Conservation (phyloP, 2,888 invertebrate genomes). For the Alloplasta piceator region DNA sequence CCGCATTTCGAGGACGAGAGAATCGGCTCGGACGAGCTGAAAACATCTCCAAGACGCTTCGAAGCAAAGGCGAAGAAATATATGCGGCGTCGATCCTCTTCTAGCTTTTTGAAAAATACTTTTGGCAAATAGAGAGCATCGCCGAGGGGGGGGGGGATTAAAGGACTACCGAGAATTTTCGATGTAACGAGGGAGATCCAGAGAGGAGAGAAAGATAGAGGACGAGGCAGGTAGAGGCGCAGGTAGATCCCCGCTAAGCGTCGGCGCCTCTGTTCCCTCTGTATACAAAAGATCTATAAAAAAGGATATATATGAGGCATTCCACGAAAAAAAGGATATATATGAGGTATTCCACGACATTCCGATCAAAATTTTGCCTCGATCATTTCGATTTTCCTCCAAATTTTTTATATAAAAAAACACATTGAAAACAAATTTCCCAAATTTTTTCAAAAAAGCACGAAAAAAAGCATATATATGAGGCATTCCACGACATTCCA, state of each 20-base stretch:
- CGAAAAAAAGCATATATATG: no score
- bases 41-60: neutral
- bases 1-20: conserved; percentile 11
- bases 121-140: neutral
- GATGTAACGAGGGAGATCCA: neutral
- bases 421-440: no score
- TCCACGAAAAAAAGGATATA: neutral
- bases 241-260: conserved; percentile 11
- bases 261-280: conserved; percentile 42
- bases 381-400: no score
- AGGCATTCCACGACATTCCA: no score
- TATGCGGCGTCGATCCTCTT: neutral
- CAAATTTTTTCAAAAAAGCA: no score
- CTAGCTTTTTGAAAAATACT: neutral
- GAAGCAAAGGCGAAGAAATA: neutral
- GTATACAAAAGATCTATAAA: neutral
- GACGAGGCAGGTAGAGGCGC: neutral
- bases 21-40: neutral
- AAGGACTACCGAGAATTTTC: conserved; percentile 1
- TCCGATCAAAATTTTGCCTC: no score
- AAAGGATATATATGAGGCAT: neutral
- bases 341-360: no score
- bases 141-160: neutral
- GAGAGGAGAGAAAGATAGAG: neutral
- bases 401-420: no score